A percentile compares a stretch with the other conserved stretches of the same genome.
These are phyloP conservation scores for Ophioderma brevispina DNA, from an alignment of 35 echinoderm and acorn worm species.

Conservation along the genomic window DNA sequence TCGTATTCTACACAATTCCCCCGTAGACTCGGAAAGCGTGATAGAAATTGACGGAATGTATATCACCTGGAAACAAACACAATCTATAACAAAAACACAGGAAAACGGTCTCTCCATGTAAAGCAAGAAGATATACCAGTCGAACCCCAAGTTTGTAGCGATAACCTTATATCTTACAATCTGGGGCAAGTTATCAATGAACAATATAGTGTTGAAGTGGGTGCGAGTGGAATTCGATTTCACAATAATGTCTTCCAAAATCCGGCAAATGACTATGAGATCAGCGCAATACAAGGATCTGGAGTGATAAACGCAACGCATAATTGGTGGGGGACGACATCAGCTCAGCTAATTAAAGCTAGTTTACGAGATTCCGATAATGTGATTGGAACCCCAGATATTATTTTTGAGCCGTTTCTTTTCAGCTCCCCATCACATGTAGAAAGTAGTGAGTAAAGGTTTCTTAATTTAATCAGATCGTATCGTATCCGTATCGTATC, in stretches of 20 bases:
- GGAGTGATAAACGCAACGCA: background rate
- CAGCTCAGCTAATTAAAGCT: background rate
- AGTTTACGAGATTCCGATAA: background rate
- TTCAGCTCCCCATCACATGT: background rate
- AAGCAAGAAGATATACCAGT: background rate
- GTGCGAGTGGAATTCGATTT: background rate
- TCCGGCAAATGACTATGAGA: constrained; percentile 9
- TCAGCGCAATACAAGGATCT: background rate
- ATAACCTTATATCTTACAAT: background rate
- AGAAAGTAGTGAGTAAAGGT: background rate
- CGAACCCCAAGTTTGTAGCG: background rate
- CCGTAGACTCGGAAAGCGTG: background rate
- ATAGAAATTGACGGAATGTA: background rate
- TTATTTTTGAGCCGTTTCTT: background rate
- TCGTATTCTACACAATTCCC: background rate
- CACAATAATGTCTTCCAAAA: background rate
- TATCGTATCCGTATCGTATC: too few species aligned
- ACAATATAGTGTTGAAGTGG: background rate
- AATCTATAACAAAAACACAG: background rate
- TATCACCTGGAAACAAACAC: background rate
- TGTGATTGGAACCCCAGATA: background rate
- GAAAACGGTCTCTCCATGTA: background rate
- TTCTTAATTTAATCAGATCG: background rate
- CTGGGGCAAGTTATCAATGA: background rate
- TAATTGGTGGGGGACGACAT: background rate